phyloP scores from a whole-genome alignment of 2,113 vertebrate species.

The Siphamia tubifer region DNA sequence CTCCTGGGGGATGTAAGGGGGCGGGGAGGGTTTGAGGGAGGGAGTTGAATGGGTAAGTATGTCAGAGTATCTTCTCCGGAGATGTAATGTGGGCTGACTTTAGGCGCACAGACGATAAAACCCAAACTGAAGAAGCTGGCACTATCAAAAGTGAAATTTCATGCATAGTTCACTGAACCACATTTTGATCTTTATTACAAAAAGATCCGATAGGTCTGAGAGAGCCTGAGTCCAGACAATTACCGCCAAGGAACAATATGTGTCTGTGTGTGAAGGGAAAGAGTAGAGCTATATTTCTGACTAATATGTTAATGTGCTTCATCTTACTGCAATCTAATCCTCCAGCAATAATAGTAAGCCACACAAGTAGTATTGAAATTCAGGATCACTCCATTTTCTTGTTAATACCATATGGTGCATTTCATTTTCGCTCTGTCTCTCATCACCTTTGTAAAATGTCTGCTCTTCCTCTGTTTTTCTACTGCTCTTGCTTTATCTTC shows the following conservation, averaged over 20 bases:
- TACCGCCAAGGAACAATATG: slow-evolving; percentile 28
- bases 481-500: slow-evolving; percentile 25
- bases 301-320: slow-evolving; percentile 44
- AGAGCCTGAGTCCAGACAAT: slow-evolving; percentile 34
- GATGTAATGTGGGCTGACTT: slow-evolving; percentile 53
- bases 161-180: slow-evolving; percentile 26
- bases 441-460: background rate
- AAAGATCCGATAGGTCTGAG: slow-evolving; percentile 29
- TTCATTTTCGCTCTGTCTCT: slow-evolving; percentile 49
- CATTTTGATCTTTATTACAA: slow-evolving; percentile 34
- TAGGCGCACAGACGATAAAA: slow-evolving; percentile 47
- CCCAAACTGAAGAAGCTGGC: slow-evolving; percentile 43
- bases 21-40: slow-evolving; percentile 8
- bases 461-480: slow-evolving; percentile 3
- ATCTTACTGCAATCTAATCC: slow-evolving; percentile 40
- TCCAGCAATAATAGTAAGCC: slow-evolving; percentile 29
- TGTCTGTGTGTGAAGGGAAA: background rate
- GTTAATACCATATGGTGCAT: slow-evolving; percentile 33
- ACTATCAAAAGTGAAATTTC: slow-evolving; percentile 40
- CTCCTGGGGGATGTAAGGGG: slow-evolving; percentile 52
- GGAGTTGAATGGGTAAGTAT: slow-evolving; percentile 39
- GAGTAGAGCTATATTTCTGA: background rate
- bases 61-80: slow-evolving; percentile 54
- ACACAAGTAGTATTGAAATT: slow-evolving; percentile 37
- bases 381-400: slow-evolving; percentile 37